Evolutionary conservation across 1,140 invertebrate genomes (phyloP), one percentile per base, ranked within the genome.

Genomic region (Colletes gigas): DNA sequence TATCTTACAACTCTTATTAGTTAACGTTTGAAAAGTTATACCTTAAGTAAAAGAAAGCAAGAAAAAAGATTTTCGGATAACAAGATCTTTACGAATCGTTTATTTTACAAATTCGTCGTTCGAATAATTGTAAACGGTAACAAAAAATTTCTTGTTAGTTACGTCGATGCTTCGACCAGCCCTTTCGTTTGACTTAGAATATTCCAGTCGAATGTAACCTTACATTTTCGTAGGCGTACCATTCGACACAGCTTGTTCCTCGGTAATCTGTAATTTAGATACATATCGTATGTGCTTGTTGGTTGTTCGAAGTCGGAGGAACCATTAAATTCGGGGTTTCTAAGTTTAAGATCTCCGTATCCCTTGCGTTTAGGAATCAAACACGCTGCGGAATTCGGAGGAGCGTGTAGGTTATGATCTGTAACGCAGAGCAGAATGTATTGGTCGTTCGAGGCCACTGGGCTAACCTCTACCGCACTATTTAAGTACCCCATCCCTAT

Each of bases 201-300:
- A 14, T n/a, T 41, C 57, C 47, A 41, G 10, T 21, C 30, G 15
- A 52, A 60, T 10, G 12, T n/a, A 0, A 55, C 50, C 30, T 1
- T 60, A 78, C 39, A 62, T 62, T 77, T 77, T 72, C 19, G 15
- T 52, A 17, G 19, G 39, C 9, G 12, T 21, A 59, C 6, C 9
- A n/a, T 52, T 60, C 7, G 47, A 63, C 8, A 19, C 50, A 52
- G 39, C 14, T 72, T 62, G 19, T 78, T 79, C 50, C n/a, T 70
- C 50, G 2, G 15, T 59, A 50, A 21, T 54, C 41, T 12, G 69
- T 73, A 65, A 73, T 73, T 47, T 73, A 65, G 77, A 73, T 79
- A 79, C 69, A 79, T 79, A 79, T 79, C 77, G 75, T 59, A 39
- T 52, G 65, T 71, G 77, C 77, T 79, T 79, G 62, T 65, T 44